Percentiles rank a stretch among this genome's conserved stretches.
These are phyloP conservation scores for Barnardius zonarius DNA, from an alignment of 2,113 vertebrate genomes.

Conservation along the genomic window DNA sequence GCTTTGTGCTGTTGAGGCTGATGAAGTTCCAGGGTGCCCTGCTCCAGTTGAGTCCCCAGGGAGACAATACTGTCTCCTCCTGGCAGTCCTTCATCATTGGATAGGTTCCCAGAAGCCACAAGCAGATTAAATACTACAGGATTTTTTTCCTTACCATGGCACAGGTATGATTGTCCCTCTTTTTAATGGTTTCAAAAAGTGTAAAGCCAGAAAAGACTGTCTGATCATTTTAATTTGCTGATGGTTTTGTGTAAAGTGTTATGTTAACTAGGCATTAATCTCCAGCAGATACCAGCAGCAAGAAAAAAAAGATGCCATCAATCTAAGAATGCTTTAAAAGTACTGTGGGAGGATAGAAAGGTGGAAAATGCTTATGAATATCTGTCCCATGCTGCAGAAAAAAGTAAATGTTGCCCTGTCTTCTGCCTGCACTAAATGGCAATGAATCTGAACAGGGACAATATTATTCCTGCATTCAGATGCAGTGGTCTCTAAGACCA, in stretches of 20 bases:
- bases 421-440: neutral
- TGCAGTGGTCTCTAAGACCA: neutral
- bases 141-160: neutral
- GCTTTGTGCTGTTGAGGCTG: neutral
- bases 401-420: neutral
- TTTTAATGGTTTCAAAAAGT: neutral
- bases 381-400: neutral
- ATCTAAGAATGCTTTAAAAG: neutral
- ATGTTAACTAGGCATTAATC: neutral
- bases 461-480: neutral
- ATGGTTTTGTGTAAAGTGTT: neutral
- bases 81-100: neutral
- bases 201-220: neutral
- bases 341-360: neutral
- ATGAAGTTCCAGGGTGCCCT: neutral
- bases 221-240: neutral
- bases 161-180: neutral
- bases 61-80: neutral
- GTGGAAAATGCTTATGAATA: neutral
- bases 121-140: neutral
- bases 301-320: neutral
- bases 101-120: neutral
- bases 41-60: neutral
- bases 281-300: neutral
- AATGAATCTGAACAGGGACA: neutral